Conservation (phyloP, 2,113 vertebrate genomes). For the Butorides virescens region DNA sequence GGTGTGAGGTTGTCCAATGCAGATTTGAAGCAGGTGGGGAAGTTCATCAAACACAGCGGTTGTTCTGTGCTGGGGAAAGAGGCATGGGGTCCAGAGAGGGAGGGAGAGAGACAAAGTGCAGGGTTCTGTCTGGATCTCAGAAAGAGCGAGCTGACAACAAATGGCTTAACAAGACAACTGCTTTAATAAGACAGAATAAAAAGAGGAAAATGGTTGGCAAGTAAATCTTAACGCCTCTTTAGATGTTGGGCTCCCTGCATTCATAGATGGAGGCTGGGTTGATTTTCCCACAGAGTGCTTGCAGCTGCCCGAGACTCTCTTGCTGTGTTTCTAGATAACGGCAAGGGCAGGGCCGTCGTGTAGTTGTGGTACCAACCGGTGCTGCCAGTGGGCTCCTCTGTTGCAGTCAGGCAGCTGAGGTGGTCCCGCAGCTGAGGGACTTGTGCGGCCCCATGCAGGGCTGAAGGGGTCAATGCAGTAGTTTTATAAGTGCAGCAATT, state of each 20-base stretch:
- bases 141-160: neutral
- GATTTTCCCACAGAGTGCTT: neutral
- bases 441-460: accelerated
- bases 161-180: neutral
- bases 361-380: accelerated
- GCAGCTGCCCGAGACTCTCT: neutral
- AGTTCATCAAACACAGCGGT: neutral
- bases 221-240: neutral
- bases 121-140: neutral
- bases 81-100: too few relatives aligned
- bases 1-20: neutral
- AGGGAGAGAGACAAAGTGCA: accelerated
- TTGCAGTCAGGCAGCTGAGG: accelerated
- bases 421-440: too few relatives aligned
- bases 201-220: neutral
- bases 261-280: neutral
- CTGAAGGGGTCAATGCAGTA: neutral
- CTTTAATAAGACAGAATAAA: neutral
- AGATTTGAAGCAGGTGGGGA: neutral
- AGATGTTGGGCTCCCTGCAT: neutral
- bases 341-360: too few relatives aligned
- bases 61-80: neutral
- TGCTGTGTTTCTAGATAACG: neutral
- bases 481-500: neutral
- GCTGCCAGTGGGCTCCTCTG: neutral